phyloP scores from a whole-genome alignment of 2,888 invertebrate genomes.

The Lapara coniferarum region DNA sequence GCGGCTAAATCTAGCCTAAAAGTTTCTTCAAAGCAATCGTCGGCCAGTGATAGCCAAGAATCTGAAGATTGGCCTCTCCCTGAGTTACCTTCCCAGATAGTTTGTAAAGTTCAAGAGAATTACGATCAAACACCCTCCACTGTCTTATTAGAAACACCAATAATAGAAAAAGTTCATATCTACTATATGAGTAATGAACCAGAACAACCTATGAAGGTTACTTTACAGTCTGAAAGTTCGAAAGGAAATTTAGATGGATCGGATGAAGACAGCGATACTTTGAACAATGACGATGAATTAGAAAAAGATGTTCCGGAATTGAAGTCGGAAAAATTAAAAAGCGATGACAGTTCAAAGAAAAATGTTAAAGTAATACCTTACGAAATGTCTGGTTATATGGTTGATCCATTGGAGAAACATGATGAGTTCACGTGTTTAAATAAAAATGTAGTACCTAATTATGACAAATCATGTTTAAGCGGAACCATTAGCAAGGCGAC shows the following conservation, averaged over 20 bases:
- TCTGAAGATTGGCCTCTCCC: constrained; percentile 91
- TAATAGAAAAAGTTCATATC: constrained; percentile 90
- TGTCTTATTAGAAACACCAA: constrained; percentile 87
- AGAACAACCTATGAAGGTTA: constrained; percentile 90
- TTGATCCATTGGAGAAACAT: constrained; percentile 74
- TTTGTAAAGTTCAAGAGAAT: constrained; percentile 70
- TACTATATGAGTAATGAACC: constrained; percentile 90
- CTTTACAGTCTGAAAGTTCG: constrained; percentile 87
- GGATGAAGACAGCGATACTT: constrained; percentile 87
- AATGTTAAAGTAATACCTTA: constrained; percentile 72
- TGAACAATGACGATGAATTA: constrained; percentile 86
- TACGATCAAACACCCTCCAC: constrained; percentile 92
- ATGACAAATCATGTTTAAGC: constrained; percentile 77
- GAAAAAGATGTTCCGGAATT: constrained; percentile 82
- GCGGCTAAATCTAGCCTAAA: constrained; percentile 65
- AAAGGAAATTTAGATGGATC: constrained; percentile 86
- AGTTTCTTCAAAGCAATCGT: constrained; percentile 70
- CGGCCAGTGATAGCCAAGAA: constrained; percentile 86
- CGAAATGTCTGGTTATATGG: constrained; percentile 79
- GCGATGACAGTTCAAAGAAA: constrained; percentile 64
- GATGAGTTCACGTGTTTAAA: constrained; percentile 69
- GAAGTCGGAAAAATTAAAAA: constrained; percentile 71
- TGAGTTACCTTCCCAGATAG: constrained; percentile 86
- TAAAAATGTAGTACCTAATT: constrained; percentile 73
- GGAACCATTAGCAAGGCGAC: constrained; percentile 77